Conservation (phyloP, 2,888 invertebrate species). For the Chrysina gloriosa region DNA sequence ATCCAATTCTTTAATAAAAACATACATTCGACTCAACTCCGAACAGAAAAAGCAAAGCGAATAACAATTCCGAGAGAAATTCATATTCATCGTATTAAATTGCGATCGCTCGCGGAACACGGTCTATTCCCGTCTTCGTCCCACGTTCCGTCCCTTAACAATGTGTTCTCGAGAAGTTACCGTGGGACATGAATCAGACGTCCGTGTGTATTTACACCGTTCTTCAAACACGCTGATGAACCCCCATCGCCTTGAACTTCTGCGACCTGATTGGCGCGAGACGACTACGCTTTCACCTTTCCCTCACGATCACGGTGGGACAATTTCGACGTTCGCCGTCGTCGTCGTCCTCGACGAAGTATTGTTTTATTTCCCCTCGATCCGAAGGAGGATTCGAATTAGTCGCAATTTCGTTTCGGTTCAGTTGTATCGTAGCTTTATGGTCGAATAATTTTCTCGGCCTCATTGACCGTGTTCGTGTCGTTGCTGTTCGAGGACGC, state of each 20-base stretch:
- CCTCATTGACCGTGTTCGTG: conserved; percentile 21
- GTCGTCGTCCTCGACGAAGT: neutral
- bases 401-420: conserved; percentile 22
- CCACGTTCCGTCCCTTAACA: neutral
- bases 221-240: conserved; percentile 41
- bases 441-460: conserved; percentile 26
- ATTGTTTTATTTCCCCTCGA: conserved; percentile 26
- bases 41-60: too few relatives aligned
- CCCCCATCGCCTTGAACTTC: conserved; percentile 42
- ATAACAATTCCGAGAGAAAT: conserved; percentile 5
- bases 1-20: too few relatives aligned
- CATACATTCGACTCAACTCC: too few relatives aligned
- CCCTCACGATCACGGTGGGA: neutral
- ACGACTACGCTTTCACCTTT: conserved; percentile 21
- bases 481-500: too few relatives aligned
- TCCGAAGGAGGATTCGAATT: conserved; percentile 5
- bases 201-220: conserved; percentile 32
- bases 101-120: conserved; percentile 5
- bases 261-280: conserved; percentile 20
- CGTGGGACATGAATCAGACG: conserved; percentile 34
- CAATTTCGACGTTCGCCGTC: conserved; percentile 12
- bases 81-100: conserved; percentile 23
- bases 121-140: neutral
- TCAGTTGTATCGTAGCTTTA: conserved; percentile 22
- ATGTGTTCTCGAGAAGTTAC: neutral